Base-by-base conservation (phyloP, 2,888 invertebrate genomes). In the Chymomyza fuscimana region DNA sequence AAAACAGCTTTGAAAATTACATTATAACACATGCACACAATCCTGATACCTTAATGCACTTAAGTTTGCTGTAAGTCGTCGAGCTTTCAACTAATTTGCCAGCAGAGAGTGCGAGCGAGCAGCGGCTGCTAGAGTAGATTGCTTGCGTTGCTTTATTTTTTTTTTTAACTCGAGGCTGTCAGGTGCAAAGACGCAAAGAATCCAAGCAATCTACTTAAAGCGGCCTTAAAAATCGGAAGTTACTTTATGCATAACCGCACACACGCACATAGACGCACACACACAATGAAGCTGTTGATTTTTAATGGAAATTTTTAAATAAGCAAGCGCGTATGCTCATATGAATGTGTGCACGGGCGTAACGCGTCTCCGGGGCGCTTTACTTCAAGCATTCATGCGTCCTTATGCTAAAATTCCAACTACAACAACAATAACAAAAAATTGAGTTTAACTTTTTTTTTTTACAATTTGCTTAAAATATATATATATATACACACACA, bases 1-100 rank as follows among this genome's bases (percentile, higher is more conserved):
- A 84, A 85, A 86, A 84, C 86, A 84, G 83, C 84, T 84, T 81
- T 82, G 67, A 79, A 84, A 84, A 84, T 84, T 85, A 86, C 86
- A 84, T 84, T 83, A 82, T 60, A 60, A 60, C 79, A 79, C 78
- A 76, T 74, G 82, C 77, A 72, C 77, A 72, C 25, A 60, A 63
- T 72, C 69, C 79, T 86, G 83, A 86, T 86, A 84, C 83, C 84
- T 81, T 83, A 83, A 83, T 83, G 79, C 85, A 82, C 73, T 80
- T 77, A 80, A 79, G 85, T 76, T 84, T 80, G 64, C 74, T 82
- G 80, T 86, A 86, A 83, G 80, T 84, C 82, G 74, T 73, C 71
- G 65, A 72, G 84, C 86, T 86, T 84, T 74, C 67, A 80, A 84
- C 86, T 86, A 83, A 83, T 83, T 83, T 86, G 65, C 76, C 70